Evolutionary conservation across 2,113 vertebrate genomes (phyloP).

Genomic region (Axis porcinus): DNA sequence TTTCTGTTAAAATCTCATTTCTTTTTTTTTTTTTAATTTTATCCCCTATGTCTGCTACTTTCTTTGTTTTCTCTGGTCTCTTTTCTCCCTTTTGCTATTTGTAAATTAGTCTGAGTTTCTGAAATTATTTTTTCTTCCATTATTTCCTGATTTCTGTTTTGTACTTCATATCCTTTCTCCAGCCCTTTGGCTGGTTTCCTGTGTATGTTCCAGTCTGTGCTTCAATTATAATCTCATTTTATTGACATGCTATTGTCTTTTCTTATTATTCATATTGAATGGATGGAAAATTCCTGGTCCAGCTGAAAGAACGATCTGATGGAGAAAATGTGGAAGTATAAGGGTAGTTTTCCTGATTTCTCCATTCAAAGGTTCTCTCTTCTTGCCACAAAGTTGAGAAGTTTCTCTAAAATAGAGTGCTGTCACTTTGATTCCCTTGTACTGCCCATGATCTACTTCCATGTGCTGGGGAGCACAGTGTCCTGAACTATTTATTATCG

Average conservation of each 20-base stretch:
- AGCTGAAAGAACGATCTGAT: neutral
- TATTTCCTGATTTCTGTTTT: neutral
- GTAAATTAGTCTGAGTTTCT: neutral
- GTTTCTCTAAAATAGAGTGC: neutral
- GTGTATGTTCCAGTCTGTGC: neutral
- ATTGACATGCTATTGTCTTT: neutral
- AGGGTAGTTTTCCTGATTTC: neutral
- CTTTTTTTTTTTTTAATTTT: neutral
- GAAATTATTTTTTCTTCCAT: neutral
- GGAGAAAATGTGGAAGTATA: neutral
- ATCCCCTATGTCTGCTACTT: neutral
- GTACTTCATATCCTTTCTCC: neutral
- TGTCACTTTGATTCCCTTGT: accelerated
- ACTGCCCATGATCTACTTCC: too few species aligned
- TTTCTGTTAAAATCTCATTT: neutral
- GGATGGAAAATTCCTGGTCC: neutral
- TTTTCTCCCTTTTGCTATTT: neutral
- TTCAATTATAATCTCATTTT: neutral
- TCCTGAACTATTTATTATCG: neutral
- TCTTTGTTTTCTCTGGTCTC: neutral
- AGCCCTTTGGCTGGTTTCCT: neutral
- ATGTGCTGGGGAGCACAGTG: neutral
- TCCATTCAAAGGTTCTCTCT: neutral
- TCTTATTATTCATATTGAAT: neutral
- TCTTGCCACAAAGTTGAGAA: neutral